Evolutionary conservation across 2,888 invertebrate species (phyloP), one percentile per base, ranked within the genome.

Genomic region (Eledone cirrhosa): DNA sequence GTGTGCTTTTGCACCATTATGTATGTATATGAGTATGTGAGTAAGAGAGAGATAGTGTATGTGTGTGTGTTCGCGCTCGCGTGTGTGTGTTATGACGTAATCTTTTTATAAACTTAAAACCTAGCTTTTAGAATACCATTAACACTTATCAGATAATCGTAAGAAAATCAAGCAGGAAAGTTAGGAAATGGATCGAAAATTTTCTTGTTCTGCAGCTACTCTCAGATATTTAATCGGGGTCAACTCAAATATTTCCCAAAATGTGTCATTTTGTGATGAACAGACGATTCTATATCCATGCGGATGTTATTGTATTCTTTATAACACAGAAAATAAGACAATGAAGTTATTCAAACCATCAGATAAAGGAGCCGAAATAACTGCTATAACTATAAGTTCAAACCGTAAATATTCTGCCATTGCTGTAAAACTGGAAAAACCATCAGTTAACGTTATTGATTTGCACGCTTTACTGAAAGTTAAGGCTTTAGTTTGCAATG

Each of bases 361-460:
- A 29, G 91, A 91, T 48, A 91, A 91, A 79, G 89, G 89, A 77
- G 87, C 88, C 80, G 90, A 90, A 53, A 89, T 91, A 85, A 91
- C 91, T 78, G 91, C 91, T 48, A 85, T 91, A 78, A 90, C 90
- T 27, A 89, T 91, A 75, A 91, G 91, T 81, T 90, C 91, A 47
- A 91, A 91, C 84, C 87, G 90, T 76, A 87, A 22, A n/a, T 91
- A 90, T 86, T 87, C 91, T 13, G 91, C 91, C 24, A 88, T 91
- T 80, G 90, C 91, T 59, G 91, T 91, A 82, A 89, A 87, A 76
- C 87, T 86, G 72, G 91, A 91, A 78, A 90, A 90, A 78, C 90
- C 92, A 1, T 88, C 89, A 8, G 90, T 92, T 41, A 89, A 89
- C n/a, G 89, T 92, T 24, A 92, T 91, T 85, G 92, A 92, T 84